A percentile compares a stretch with the other conserved stretches of the same genome.
Evolutionary conservation across 2,797 vertebrate species (phyloP).

Genomic region (Galaxias olidus): DNA sequence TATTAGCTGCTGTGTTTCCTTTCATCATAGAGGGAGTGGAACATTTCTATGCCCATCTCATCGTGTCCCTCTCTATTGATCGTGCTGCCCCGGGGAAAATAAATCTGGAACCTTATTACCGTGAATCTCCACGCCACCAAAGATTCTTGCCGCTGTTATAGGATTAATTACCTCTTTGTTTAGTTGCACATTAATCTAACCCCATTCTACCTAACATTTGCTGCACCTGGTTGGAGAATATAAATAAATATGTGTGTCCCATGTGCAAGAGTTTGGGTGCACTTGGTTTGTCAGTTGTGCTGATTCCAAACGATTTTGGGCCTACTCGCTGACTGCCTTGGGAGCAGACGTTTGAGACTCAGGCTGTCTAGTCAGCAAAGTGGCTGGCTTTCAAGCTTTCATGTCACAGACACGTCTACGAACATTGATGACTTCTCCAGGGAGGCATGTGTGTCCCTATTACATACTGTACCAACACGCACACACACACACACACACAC

Average conservation of each 20-base stretch:
- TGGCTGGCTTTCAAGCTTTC: background rate
- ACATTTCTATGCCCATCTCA: background rate
- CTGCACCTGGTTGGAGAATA: background rate
- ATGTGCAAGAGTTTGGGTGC: constrained; percentile 2
- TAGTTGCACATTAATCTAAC: constrained; percentile 18
- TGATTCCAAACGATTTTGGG: constrained; percentile 23
- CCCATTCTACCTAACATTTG: background rate
- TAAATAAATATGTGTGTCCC: constrained; percentile 12
- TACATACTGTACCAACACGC: background rate
- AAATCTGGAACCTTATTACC: constrained; percentile 14
- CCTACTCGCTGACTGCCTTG: constrained; percentile 1
- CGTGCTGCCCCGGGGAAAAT: background rate
- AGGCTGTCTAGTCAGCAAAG: background rate
- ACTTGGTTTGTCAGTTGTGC: constrained; percentile 25
- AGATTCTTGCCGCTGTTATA: constrained; percentile 1
- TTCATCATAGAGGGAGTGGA: too few relatives aligned
- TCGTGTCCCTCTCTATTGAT: constrained; percentile 3
- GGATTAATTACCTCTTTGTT: constrained; percentile 34
- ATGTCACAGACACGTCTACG: constrained; percentile 25
- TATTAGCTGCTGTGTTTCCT: too few relatives aligned
- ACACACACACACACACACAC: background rate
- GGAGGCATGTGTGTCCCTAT: constrained; percentile 4
- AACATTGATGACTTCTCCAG: constrained; percentile 27
- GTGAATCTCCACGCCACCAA: constrained; percentile 17
- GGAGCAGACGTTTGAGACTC: background rate